Base-by-base conservation (phyloP, 37 sponge, comb jelly and placozoan species). In the Crambe crambe region DNA sequence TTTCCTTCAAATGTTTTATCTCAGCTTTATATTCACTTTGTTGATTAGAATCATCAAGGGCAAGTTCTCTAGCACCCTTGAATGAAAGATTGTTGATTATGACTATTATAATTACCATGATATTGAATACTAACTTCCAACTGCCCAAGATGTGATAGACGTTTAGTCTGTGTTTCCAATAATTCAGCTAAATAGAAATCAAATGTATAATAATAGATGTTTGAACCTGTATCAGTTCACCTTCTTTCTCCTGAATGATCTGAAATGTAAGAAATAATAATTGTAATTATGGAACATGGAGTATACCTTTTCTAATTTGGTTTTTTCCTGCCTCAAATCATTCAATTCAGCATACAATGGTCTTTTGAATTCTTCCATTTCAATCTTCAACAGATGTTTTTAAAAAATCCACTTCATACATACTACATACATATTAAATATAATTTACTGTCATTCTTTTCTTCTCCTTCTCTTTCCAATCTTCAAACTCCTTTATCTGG, bases 401-500 rank as follows among this genome's bases (percentile, higher is more conserved):
- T 6, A 62, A 23, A n/a, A 62, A 23, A 18, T 51, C 9, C n/a
- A n/a, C n/a, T n/a, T 51, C 54, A 51, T 51, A 51, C 9, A 51
- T 51, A 51, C 9, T 18, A 27, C 31, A 62, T 5, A 30, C 6
- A 62, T 62, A 62, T 20, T 62, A 62, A 20, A 5, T 30, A 62
- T 62, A 68, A 21, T 35, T 37, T 40, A 84, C 93, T 73, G 79
- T 74, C 70, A 72, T 51, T 68, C 70, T 73, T 21, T 81, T 42
- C 60, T 59, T 56, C 37, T 88, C 85, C 20, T 43, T 68, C 3
- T 41, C 66, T 73, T 87, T 87, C 93, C 85, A 92, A 21, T 84
- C 82, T 22, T 87, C 85, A 70, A 92, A 81, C 39, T 92, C 89
- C 31, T 37, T 81, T 3, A 54, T 61, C 36, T 80, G 84, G 57